Evolutionary conservation across 2,888 invertebrate genomes (phyloP).

Genomic region (Phortica okadai): DNA sequence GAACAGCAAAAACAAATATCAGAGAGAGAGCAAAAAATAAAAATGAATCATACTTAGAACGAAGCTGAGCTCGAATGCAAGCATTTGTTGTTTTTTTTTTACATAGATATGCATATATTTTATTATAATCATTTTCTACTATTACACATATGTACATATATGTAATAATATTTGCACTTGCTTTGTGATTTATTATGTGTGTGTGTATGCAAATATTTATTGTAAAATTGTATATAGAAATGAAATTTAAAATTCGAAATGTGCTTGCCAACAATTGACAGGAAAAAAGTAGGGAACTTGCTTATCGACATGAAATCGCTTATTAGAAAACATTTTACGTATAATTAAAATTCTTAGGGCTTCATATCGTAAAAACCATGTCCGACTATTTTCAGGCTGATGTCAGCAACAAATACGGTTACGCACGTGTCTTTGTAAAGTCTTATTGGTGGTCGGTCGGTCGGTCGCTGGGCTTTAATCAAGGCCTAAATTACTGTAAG

Average conservation of each 20-base stretch:
- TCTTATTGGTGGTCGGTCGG: neutral
- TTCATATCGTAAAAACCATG: neutral
- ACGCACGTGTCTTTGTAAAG: neutral
- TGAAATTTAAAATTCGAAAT: no score
- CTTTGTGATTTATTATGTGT: no score
- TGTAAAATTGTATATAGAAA: no score
- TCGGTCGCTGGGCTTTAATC: neutral
- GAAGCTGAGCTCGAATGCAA: neutral
- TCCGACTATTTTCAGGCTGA: neutral
- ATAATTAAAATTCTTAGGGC: neutral
- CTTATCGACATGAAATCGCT: neutral
- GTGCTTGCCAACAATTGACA: no score
- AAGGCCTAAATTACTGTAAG: constrained; percentile 7
- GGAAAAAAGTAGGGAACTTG: neutral
- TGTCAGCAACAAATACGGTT: constrained; percentile 13
- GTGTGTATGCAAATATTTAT: no score
- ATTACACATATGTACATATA: no score
- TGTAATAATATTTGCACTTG: no score
- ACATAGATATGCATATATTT: no score
- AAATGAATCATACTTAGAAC: neutral
- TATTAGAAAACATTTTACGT: neutral
- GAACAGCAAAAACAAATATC: neutral
- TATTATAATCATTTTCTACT: no score
- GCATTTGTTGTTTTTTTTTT: neutral
- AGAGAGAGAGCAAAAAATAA: constrained; percentile 36